phyloP scores from a whole-genome alignment of 1,140 invertebrate genomes.

The Campoletis sonorensis region DNA sequence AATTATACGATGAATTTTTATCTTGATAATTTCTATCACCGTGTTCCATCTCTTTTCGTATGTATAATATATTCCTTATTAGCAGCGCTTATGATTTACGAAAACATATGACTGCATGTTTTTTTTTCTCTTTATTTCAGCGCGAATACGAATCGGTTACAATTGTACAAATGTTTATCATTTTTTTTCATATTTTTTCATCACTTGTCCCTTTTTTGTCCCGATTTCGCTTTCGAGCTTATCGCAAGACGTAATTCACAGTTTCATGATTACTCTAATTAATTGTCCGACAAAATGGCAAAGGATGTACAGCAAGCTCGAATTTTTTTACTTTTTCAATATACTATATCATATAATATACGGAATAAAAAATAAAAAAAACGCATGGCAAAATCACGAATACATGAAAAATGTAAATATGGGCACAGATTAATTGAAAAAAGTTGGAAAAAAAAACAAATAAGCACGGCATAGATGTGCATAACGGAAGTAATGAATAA shows the following conservation, averaged over 20 bases:
- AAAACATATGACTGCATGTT: neutral
- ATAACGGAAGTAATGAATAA: neutral
- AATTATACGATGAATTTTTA: neutral
- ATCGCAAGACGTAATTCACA: neutral
- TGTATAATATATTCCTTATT: neutral
- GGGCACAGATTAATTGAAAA: too few relatives aligned
- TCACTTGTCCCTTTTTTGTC: neutral
- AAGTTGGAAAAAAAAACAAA: too few relatives aligned
- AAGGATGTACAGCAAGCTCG: constrained; percentile 9
- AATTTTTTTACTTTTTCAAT: neutral
- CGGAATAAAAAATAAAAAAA: neutral
- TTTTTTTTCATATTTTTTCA: neutral
- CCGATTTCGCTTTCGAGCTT: neutral
- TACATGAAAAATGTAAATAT: neutral
- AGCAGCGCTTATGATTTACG: neutral
- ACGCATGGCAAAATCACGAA: neutral
- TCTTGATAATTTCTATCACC: neutral
- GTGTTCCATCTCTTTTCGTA: neutral
- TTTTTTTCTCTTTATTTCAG: neutral
- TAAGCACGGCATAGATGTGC: too few relatives aligned
- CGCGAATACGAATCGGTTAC: neutral
- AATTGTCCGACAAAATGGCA: neutral
- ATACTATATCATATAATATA: neutral
- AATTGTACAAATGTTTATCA: constrained; percentile 3
- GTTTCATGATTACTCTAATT: neutral